Evolutionary conservation across 1,140 invertebrate species (phyloP), one percentile per base, ranked within the genome.

Genomic region (Sitobion miscanthi): DNA sequence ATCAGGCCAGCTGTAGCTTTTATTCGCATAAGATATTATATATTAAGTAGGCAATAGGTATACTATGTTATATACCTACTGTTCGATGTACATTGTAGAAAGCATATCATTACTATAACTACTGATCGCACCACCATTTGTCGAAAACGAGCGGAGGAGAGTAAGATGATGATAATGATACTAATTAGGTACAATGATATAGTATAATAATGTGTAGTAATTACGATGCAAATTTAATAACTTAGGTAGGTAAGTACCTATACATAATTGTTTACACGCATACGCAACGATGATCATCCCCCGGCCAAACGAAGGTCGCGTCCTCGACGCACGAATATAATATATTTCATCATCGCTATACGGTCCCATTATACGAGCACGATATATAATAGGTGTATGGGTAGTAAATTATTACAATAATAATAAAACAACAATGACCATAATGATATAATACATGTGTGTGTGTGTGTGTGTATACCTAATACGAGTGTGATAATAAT

Each of bases 391-490:
- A 69, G 8, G 9, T 17, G n/a, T n/a, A 69, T n/a, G 62, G 62
- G 62, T n/a, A 77, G n/a, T 77, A 77, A 77, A 77, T 77, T 77
- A 77, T 69, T 69, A 77, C 62, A n/a, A 77, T 77, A 77, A 77
- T 69, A n/a, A 69, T 77, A 77, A 1, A 35, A 42, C 83, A 42
- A 85, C 9, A 25, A 85, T 42, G 83, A 85, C 42, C 62, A n/a
- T 77, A 77, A 77, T 77, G 62, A 77, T n/a, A 77, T 77, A 17
- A 77, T 23, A 30, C 23, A 3, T 5, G 52, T 21, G 52, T 21
- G 52, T 54, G 52, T 54, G 57, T 17, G 62, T 30, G 57, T 62
- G 57, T 62, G 25, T 30, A 11, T 62, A 25, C 9, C 25, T 17
- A 25, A 57, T 7, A 57, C 57, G 23, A 57, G 23, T 25, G 11